Conservation (phyloP, 1,140 invertebrate genomes). For the Cydia splendana region DNA sequence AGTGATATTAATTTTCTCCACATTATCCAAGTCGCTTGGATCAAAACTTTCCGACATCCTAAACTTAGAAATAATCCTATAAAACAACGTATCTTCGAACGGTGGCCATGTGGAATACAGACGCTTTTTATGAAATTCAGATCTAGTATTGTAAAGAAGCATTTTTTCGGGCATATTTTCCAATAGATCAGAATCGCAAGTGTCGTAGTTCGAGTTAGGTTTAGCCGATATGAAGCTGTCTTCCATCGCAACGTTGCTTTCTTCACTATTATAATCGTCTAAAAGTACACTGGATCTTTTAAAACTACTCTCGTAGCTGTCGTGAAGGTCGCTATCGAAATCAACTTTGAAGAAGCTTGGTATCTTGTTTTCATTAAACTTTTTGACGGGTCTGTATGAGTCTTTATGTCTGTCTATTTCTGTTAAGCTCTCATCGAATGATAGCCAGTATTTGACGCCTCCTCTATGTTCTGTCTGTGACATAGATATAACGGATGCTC, state of each 20-base stretch:
- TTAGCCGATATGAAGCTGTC: constrained; percentile 39
- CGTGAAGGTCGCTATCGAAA: constrained; percentile 40
- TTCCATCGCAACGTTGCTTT: constrained; percentile 25
- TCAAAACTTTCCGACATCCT: constrained; percentile 75
- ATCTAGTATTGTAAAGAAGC: constrained; percentile 46
- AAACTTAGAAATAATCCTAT: constrained; percentile 72
- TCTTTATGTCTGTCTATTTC: constrained; percentile 32
- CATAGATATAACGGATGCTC: constrained; percentile 63
- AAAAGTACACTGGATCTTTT: constrained; percentile 39
- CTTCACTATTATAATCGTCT: constrained; percentile 36
- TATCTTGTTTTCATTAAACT: constrained; percentile 46
- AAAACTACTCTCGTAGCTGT: constrained; percentile 18
- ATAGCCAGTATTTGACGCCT: constrained; percentile 76
- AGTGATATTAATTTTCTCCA: neutral
- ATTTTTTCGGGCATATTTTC: constrained; percentile 39
- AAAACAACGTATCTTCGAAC: constrained; percentile 76
- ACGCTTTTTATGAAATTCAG: constrained; percentile 34
- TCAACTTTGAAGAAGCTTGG: constrained; percentile 56
- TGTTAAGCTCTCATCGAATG: constrained; percentile 61
- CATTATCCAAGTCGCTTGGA: constrained; percentile 47
- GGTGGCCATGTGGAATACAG: constrained; percentile 68
- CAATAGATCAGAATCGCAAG: constrained; percentile 47
- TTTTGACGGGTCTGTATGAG: constrained; percentile 32
- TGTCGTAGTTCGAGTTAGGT: constrained; percentile 38
- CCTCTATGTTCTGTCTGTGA: constrained; percentile 64